Evolutionary conservation across 2,888 invertebrate species (phyloP).

Genomic region (Hermodice carunculata): DNA sequence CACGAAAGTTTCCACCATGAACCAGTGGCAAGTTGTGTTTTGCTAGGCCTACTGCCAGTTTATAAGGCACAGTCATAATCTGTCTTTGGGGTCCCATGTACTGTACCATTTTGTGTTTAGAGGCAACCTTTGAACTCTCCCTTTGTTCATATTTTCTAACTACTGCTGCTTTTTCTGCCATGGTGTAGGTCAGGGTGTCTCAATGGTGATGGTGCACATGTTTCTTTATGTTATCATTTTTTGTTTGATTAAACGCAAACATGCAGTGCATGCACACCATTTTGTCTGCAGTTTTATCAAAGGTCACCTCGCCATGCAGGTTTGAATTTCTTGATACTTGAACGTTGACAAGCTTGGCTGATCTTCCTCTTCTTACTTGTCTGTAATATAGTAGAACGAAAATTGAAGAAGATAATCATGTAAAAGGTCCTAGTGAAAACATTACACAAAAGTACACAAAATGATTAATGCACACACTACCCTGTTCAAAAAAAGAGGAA

Average conservation of each 20-base stretch:
- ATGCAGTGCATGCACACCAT: not conserved
- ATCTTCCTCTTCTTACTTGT: no score
- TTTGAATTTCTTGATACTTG: no score
- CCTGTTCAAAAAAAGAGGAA: no score
- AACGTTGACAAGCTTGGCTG: no score
- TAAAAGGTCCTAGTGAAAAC: no score
- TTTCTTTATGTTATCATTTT: not conserved
- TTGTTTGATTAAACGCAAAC: not conserved
- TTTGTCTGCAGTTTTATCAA: no score
- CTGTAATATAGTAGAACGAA: no score
- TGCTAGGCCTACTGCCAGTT: not conserved
- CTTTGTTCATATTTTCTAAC: not conserved
- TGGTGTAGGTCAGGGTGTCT: not conserved
- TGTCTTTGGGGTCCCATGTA: not conserved
- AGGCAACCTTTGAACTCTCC: not conserved
- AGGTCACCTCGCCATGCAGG: no score
- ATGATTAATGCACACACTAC: no score
- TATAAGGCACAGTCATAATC: not conserved
- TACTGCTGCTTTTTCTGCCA: not conserved
- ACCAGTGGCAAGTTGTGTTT: not conserved
- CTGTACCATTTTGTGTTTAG: not conserved
- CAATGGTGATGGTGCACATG: not conserved
- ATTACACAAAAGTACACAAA: no score
- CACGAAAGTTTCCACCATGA: not conserved
- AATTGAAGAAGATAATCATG: no score